Percentiles rank a stretch among this genome's conserved stretches.
phyloP scores from a whole-genome alignment of 2,888 invertebrate species.

The Mimachlamys varia region DNA sequence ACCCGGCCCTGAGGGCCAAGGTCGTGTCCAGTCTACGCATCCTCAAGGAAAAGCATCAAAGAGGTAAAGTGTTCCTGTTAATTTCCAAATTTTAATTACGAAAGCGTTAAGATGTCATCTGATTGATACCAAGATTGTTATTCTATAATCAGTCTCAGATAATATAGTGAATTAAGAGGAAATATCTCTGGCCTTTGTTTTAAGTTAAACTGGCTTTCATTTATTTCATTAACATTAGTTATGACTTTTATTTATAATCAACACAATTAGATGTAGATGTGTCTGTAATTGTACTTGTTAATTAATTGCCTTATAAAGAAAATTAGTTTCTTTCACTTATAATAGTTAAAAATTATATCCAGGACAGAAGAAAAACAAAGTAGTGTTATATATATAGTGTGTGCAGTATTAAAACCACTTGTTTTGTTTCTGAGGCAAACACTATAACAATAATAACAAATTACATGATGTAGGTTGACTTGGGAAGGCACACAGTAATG shows the following conservation, averaged over 20 bases:
- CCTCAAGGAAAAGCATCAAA: slow-evolving; percentile 84
- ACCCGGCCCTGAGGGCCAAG: slow-evolving; percentile 86
- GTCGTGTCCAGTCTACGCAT: slow-evolving; percentile 87
- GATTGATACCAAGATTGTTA: too few relatives aligned
- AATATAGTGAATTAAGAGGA: neutral
- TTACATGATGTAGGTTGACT: neutral
- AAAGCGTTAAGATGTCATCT: too few relatives aligned
- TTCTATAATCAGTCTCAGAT: neutral
- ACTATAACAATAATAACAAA: neutral
- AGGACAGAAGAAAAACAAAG: neutral
- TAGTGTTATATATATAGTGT: neutral
- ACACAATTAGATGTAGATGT: too few relatives aligned
- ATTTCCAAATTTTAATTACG: neutral
- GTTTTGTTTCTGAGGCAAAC: neutral
- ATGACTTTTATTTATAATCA: neutral
- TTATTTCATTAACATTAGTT: neutral
- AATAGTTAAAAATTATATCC: too few relatives aligned
- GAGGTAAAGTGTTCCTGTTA: slow-evolving; percentile 57
- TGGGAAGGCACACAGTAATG: neutral
- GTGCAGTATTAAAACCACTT: neutral
- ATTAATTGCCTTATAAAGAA: too few relatives aligned
- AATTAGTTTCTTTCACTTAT: too few relatives aligned
- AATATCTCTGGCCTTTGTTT: neutral
- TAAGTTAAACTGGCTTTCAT: neutral
- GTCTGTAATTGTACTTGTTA: neutral